Evolutionary conservation across 1,140 invertebrate species (phyloP).

Genomic region (Lepidurus packardi): DNA sequence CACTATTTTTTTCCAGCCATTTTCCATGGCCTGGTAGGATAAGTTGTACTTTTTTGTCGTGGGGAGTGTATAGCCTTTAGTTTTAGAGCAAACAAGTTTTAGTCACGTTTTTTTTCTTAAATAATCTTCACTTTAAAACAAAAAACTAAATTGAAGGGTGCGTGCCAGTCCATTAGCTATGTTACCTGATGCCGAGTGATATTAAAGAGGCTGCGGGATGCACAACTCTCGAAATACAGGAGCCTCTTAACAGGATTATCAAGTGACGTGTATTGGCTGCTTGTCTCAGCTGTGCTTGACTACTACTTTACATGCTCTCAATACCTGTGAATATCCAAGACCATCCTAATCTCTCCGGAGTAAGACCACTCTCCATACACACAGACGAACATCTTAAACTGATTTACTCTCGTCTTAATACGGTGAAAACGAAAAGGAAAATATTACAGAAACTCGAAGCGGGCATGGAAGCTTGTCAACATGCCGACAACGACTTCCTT

Average conservation of each 20-base stretch:
- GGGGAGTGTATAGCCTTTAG: background rate
- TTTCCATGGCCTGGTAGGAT: background rate
- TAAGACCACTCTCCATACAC: background rate
- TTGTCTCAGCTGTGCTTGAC: background rate
- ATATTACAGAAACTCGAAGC: background rate
- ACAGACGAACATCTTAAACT: background rate
- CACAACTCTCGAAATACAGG: background rate
- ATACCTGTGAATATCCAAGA: background rate
- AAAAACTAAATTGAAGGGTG: background rate
- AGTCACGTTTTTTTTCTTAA: background rate
- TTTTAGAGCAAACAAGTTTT: background rate
- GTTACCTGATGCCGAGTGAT: conserved; percentile 18
- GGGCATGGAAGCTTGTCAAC: background rate
- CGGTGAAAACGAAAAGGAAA: background rate
- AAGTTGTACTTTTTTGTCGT: background rate
- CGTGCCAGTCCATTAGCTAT: conserved; percentile 8
- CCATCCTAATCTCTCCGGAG: background rate
- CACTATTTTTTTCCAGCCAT: background rate
- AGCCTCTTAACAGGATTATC: conserved; percentile 12
- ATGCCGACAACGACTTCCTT: background rate
- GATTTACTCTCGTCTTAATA: background rate
- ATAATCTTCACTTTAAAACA: background rate
- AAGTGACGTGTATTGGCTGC: conserved; percentile 17
- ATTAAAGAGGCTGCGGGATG: background rate
- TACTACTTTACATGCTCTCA: conserved; percentile 12